phyloP scores from a whole-genome alignment of 2,113 vertebrate genomes.

The Romanogobio albipinnatus region DNA sequence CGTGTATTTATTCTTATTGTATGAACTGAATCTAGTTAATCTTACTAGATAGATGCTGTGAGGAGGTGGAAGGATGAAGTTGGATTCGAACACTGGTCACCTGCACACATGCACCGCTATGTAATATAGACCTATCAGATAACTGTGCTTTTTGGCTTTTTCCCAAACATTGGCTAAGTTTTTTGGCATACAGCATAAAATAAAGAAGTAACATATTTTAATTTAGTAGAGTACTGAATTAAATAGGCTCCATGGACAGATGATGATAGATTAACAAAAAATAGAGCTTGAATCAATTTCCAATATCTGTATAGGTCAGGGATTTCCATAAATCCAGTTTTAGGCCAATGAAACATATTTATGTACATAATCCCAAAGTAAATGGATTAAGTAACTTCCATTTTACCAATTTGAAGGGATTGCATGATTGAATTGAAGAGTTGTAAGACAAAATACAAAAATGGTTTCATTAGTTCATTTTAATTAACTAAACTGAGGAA shows the following conservation, averaged over 20 bases:
- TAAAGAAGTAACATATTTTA: conserved; percentile 3
- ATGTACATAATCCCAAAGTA: background rate
- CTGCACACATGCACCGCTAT: background rate
- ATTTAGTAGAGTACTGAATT: background rate
- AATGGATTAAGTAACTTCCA: background rate
- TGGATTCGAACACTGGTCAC: background rate
- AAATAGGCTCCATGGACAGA: conserved; percentile 3
- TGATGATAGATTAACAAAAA: conserved; percentile 8
- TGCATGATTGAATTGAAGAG: background rate
- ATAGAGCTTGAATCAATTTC: conserved; percentile 1
- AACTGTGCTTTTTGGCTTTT: background rate
- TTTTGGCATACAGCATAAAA: background rate
- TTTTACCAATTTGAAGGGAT: background rate
- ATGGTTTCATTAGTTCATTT: background rate
- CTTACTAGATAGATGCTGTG: too few relatives aligned
- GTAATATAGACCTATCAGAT: background rate
- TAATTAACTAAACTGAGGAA: background rate
- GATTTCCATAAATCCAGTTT: background rate
- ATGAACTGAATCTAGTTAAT: background rate
- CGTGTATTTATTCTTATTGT: background rate
- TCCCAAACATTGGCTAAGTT: background rate
- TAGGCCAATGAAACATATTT: background rate
- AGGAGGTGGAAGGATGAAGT: too few relatives aligned
- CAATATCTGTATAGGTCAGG: background rate
- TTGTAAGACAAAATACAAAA: background rate